phyloP scores from a whole-genome alignment of 2,888 invertebrate species.

The Nysson spinosus region DNA sequence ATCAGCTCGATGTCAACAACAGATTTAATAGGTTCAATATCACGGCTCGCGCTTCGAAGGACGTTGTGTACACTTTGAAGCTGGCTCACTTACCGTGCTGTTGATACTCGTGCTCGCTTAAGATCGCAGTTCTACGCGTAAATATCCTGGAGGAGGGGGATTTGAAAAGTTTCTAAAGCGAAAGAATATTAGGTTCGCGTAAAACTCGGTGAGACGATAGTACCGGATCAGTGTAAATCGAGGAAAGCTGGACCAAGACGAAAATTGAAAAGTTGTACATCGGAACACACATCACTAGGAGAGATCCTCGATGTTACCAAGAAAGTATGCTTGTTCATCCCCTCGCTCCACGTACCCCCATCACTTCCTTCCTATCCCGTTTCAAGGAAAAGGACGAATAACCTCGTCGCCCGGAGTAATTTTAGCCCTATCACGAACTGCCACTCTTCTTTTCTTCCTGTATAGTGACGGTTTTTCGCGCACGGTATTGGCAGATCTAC shows the following conservation, averaged over 20 bases:
- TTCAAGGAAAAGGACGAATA: conserved; percentile 30
- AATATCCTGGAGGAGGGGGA: conserved; percentile 20
- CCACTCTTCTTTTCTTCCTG: conserved; percentile 50
- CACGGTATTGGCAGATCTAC: conserved; percentile 46
- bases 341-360: neutral
- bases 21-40: conserved; percentile 57
- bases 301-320: conserved; percentile 43
- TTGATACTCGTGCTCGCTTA: conserved; percentile 1
- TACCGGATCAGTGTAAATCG: conserved; percentile 38
- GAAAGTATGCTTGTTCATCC: conserved; percentile 46
- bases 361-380: conserved; percentile 9
- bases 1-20: conserved; percentile 18
- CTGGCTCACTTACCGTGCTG: conserved; percentile 35
- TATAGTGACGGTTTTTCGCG: conserved; percentile 27
- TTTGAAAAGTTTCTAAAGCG: conserved; percentile 58
- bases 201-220: conserved; percentile 26
- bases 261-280: conserved; percentile 70
- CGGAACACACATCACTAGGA: conserved; percentile 44
- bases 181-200: conserved; percentile 59
- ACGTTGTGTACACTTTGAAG: conserved; percentile 31
- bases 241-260: conserved; percentile 52
- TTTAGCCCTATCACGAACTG: conserved; percentile 61
- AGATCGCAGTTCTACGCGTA: conserved; percentile 3
- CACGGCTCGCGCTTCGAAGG: conserved; percentile 21
- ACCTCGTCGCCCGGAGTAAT: conserved; percentile 56